Evolutionary conservation across 1,140 invertebrate species (phyloP).

Genomic region (Grapholita molesta): DNA sequence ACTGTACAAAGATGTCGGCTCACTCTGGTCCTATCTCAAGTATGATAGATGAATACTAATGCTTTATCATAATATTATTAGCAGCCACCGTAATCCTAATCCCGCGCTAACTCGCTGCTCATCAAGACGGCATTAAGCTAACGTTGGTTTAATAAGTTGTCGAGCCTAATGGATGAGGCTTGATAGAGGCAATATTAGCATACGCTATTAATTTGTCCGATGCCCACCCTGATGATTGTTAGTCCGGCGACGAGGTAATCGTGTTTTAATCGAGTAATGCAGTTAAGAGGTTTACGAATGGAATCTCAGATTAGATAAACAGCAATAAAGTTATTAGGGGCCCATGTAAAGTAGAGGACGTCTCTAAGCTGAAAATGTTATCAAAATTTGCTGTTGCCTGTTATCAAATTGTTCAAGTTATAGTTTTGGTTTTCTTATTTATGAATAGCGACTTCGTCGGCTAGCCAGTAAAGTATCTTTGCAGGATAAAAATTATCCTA

Average conservation of each 20-base stretch:
- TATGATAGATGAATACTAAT: neutral
- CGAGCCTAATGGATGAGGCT: constrained; percentile 8
- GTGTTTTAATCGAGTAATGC: neutral
- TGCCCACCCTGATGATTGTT: constrained; percentile 1
- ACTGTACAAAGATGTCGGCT: neutral
- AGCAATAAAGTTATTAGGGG: too few relatives aligned
- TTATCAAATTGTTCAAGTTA: too few relatives aligned
- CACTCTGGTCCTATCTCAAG: neutral
- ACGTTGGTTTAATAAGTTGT: constrained; percentile 1
- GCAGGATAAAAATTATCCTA: too few relatives aligned
- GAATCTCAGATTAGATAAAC: too few relatives aligned
- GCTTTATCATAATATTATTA: constrained; percentile 6
- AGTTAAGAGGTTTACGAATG: too few relatives aligned
- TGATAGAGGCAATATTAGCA: constrained; percentile 10
- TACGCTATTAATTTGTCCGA: constrained; percentile 3
- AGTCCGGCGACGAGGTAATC: constrained; percentile 1
- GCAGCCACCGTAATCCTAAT: constrained; percentile 5
- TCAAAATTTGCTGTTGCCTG: too few relatives aligned
- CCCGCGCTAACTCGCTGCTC: constrained; percentile 2
- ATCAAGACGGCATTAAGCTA: neutral
- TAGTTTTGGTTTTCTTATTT: too few relatives aligned
- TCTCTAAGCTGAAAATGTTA: too few relatives aligned
- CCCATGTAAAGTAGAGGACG: too few relatives aligned
- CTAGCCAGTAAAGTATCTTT: too few relatives aligned
- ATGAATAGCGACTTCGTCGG: too few relatives aligned